phyloP scores from a whole-genome alignment of 1,140 invertebrate genomes.

The Pachyrhynchus sulphureomaculatus region DNA sequence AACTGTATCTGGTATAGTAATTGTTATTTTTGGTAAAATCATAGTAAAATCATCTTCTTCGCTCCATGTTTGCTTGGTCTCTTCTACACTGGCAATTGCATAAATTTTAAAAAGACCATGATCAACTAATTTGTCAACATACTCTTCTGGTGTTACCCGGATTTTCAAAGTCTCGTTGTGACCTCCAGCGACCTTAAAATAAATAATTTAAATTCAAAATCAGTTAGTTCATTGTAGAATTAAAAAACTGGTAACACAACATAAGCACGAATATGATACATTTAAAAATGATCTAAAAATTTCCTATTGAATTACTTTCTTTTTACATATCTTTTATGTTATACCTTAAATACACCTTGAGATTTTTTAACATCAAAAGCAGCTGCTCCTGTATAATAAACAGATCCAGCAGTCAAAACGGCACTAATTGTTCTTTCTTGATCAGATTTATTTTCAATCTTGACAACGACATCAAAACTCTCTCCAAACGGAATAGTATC shows the following conservation, averaged over 20 bases:
- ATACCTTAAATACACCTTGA: constrained; percentile 61
- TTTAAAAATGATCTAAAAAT: no score
- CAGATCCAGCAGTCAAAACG: constrained; percentile 61
- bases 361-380: constrained; percentile 65
- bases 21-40: constrained; percentile 61
- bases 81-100: constrained; percentile 65
- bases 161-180: constrained; percentile 58
- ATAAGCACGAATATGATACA: no score
- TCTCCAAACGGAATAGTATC: constrained; percentile 67
- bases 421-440: constrained; percentile 64
- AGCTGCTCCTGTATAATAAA: constrained; percentile 71
- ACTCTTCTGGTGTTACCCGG: constrained; percentile 60
- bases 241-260: no score
- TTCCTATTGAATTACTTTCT: no score
- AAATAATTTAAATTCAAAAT: background rate
- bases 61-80: constrained; percentile 69
- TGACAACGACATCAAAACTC: constrained; percentile 65
- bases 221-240: no score
- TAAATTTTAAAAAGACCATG: constrained; percentile 69
- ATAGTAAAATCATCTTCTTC: constrained; percentile 71
- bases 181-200: constrained; percentile 37
- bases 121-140: constrained; percentile 68
- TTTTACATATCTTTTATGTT: no score
- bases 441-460: constrained; percentile 66
- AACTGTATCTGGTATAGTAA: constrained; percentile 50